Evolutionary conservation across 2,113 vertebrate genomes (phyloP).

Genomic region (Rynchops niger): DNA sequence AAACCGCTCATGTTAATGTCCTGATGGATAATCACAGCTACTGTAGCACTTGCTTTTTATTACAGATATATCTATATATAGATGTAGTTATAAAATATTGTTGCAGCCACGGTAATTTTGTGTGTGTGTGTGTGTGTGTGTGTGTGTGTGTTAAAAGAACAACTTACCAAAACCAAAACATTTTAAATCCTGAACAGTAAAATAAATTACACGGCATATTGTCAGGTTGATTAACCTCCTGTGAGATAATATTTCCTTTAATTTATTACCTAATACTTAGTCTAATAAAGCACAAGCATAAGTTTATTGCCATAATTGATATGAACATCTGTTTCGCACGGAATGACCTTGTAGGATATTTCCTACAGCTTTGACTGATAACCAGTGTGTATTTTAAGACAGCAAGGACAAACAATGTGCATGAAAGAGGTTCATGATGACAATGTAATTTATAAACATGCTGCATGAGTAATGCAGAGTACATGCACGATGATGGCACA

Average conservation of each 20-base stretch:
- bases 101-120: background rate
- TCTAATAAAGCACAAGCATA: background rate
- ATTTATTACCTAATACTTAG: conserved; percentile 34
- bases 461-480: background rate
- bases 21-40: background rate
- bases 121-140: background rate
- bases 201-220: background rate
- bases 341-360: conserved; percentile 13
- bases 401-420: conserved; percentile 30
- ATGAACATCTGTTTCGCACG: conserved; percentile 31
- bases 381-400: background rate
- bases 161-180: background rate
- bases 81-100: background rate
- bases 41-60: background rate
- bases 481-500: background rate
- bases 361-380: conserved; percentile 36
- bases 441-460: conserved; percentile 57
- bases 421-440: background rate
- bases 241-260: background rate
- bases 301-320: conserved; percentile 19
- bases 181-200: background rate
- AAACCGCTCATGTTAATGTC: background rate
- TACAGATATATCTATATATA: background rate
- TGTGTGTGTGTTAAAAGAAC: background rate
- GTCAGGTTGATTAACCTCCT: background rate